Evolutionary conservation across 2,888 invertebrate species (phyloP).

Genomic region (Papilio demoleus): DNA sequence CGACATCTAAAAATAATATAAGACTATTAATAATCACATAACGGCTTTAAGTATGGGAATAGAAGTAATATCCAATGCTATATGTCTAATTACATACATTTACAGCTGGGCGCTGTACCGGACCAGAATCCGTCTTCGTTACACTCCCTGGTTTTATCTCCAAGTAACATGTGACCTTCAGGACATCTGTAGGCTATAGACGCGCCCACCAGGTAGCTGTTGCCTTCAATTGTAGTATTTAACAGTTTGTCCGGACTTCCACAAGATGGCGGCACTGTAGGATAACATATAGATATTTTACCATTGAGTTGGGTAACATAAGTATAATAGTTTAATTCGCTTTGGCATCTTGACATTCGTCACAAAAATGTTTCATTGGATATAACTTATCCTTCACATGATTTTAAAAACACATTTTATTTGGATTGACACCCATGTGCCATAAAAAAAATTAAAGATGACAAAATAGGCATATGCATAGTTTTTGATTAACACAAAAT

Average conservation of each 20-base stretch:
- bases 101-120: constrained; percentile 91
- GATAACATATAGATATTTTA: constrained; percentile 41
- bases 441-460: too few species aligned
- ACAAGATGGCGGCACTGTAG: constrained; percentile 90
- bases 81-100: constrained; percentile 87
- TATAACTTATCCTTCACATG: too few species aligned
- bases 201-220: constrained; percentile 87
- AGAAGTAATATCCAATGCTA: too few species aligned
- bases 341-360: background rate
- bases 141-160: constrained; percentile 87
- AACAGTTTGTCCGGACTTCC: constrained; percentile 93
- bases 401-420: too few species aligned
- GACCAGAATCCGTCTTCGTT: constrained; percentile 92
- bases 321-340: background rate
- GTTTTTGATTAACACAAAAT: too few species aligned
- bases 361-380: too few species aligned
- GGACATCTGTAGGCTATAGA: constrained; percentile 91
- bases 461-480: too few species aligned
- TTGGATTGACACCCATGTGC: too few species aligned
- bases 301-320: background rate
- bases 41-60: too few species aligned
- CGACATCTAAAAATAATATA: constrained; percentile 86
- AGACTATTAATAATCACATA: too few species aligned
- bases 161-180: constrained; percentile 91
- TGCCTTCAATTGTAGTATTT: constrained; percentile 91